Percentiles rank a stretch among this genome's conserved stretches.
Evolutionary conservation across 1,140 invertebrate genomes (phyloP).

Genomic region (Drosophila quadrilineata): DNA sequence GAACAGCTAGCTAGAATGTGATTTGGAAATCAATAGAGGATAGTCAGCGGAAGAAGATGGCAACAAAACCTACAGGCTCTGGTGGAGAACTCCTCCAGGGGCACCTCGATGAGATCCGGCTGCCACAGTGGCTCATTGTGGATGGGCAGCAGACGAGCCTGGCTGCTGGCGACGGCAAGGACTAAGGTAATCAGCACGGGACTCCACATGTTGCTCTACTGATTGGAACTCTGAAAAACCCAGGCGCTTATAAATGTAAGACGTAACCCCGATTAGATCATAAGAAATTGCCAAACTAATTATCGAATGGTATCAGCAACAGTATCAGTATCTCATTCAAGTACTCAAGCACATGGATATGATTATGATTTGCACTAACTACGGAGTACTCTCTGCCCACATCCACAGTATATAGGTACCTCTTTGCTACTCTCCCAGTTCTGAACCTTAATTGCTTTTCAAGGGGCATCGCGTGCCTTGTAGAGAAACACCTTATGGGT

Average conservation of each 20-base stretch:
- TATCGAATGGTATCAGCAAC: neutral
- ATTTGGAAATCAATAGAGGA: too few species aligned
- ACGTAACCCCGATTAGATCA: conserved; percentile 54
- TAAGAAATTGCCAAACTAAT: conserved; percentile 5
- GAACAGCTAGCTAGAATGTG: conserved; percentile 47
- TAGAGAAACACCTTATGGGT: conserved; percentile 27
- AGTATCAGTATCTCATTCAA: neutral
- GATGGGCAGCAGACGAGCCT: conserved; percentile 43
- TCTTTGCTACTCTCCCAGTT: too few species aligned
- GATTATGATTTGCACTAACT: too few species aligned
- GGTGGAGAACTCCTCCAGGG: too few species aligned
- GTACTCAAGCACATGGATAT: neutral
- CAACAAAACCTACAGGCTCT: conserved; percentile 38
- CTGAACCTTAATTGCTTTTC: conserved; percentile 30
- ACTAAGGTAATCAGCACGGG: conserved; percentile 43
- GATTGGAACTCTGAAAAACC: conserved; percentile 2
- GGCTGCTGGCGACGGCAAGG: conserved; percentile 20
- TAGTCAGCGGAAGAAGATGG: too few species aligned
- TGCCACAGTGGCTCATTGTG: conserved; percentile 43
- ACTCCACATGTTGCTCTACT: conserved; percentile 53
- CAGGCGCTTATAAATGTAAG: conserved; percentile 52
- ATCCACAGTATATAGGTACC: too few species aligned
- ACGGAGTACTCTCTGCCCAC: too few species aligned
- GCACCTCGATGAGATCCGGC: conserved; percentile 13
- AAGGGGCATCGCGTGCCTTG: conserved; percentile 44